Base-by-base conservation (phyloP, 2,797 vertebrate species). In the Pygocentrus nattereri region DNA sequence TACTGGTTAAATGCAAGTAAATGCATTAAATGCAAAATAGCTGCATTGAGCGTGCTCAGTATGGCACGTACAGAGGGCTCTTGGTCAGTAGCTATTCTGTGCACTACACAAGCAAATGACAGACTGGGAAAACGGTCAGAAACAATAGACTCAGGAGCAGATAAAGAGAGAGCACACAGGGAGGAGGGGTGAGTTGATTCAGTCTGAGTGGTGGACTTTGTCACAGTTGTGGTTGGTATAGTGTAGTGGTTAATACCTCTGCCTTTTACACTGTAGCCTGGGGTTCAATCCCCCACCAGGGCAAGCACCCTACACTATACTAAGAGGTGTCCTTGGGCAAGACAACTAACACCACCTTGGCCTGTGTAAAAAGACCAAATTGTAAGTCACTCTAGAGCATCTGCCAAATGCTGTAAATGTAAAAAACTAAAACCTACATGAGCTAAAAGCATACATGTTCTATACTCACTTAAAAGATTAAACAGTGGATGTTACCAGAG, bases 51-150 rank as follows among this genome's bases (percentile, higher is more conserved):
- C n/a, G 73, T 78, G 70, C 85, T 89, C 84, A 76, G 85, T 87
- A 80, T 69, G 76, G 81, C 84, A 89, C 67, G 85, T 86, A 82
- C 85, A 81, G 87, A 87, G 72, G 85, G 61, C 87, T 88, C 83
- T 85, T 64, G 71, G 88, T 88, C 88, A 89, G 87, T 70, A 85
- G 87, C 79, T 82, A 88, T 88, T 87, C 85, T 88, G 74, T 81
- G 89, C 70, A 86, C 74, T 73, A 89, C 85, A 90, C 87, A 91
- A 85, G 58, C 85, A 88, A 89, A 87, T 85, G 89, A 87, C 84
- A 64, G 82, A 79, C 89, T 93, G 84, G 92, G 93, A 91, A 88
- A 90, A 91, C 91, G 70, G 79, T 68, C 84, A 6, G 84, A 87
- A 92, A 86, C 89, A 89, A 88, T 90, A 90, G 84, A 90, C 89